Conservation (phyloP, 2,113 vertebrate species). For the Hylia prasina region DNA sequence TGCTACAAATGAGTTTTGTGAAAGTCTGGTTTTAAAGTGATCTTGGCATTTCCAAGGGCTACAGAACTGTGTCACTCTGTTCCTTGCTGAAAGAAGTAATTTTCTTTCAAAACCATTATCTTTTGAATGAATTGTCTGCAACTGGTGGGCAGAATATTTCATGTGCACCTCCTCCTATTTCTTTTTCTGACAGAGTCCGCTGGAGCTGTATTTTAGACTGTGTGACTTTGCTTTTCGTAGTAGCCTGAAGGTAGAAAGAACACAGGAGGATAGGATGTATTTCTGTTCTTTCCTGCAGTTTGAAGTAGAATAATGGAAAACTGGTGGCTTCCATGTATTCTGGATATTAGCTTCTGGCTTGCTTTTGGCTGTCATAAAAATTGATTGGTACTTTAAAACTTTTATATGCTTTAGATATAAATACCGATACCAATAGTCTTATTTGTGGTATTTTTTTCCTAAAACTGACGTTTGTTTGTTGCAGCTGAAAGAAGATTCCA, state of each 20-base stretch:
- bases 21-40: background rate
- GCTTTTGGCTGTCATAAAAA: background rate
- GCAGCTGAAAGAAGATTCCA: background rate
- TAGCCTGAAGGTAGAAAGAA: background rate
- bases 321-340: background rate
- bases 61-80: background rate
- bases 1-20: background rate
- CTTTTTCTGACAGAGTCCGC: background rate
- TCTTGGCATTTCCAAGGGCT: background rate
- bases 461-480: background rate
- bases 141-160: background rate
- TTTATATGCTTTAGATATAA: background rate
- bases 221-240: background rate
- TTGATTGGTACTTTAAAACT: background rate
- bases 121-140: background rate
- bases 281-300: background rate
- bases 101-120: background rate
- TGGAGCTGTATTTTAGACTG: background rate
- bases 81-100: background rate
- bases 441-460: background rate
- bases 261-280: fast-evolving
- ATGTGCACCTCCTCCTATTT: background rate
- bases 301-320: background rate
- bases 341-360: background rate
- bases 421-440: background rate